A percentile compares a stretch with the other conserved stretches of the same genome.
These are phyloP conservation scores for Triplophysa bombifrons DNA, from an alignment of 2,797 vertebrate genomes.

Conservation along the genomic window DNA sequence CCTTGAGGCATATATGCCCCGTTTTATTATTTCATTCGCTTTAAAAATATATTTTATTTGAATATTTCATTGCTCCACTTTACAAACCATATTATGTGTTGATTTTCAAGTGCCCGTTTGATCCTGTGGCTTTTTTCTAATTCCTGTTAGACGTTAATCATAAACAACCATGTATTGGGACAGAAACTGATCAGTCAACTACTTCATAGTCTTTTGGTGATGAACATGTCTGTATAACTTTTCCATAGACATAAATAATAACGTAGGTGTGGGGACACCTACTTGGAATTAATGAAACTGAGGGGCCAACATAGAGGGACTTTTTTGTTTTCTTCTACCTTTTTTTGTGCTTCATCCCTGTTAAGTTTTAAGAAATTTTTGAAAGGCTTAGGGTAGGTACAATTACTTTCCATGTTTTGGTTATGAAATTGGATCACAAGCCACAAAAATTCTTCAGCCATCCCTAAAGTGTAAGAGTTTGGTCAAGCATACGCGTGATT, in stretches of 20 bases:
- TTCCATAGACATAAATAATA: background rate
- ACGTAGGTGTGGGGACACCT: background rate
- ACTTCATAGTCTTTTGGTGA: background rate
- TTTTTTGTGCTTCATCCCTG: background rate
- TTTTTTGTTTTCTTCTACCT: constrained; percentile 3
- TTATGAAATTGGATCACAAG: constrained; percentile 13
- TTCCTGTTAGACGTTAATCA: background rate
- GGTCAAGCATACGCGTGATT: background rate
- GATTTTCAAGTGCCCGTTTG: background rate
- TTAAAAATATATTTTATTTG: background rate
- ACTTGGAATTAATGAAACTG: background rate
- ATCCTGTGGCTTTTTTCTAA: background rate
- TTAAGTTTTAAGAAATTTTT: background rate
- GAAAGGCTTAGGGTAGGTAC: background rate
- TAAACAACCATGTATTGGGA: background rate
- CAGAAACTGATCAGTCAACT: background rate
- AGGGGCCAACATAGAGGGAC: background rate
- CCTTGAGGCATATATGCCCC: constrained; percentile 17
- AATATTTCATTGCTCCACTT: background rate
- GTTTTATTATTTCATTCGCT: background rate
- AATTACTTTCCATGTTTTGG: background rate
- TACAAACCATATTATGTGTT: background rate
- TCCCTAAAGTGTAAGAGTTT: background rate
- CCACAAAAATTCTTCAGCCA: background rate
- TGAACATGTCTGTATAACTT: background rate